Conservation (phyloP, 2,113 vertebrate genomes). For the Nesoenas mayeri region DNA sequence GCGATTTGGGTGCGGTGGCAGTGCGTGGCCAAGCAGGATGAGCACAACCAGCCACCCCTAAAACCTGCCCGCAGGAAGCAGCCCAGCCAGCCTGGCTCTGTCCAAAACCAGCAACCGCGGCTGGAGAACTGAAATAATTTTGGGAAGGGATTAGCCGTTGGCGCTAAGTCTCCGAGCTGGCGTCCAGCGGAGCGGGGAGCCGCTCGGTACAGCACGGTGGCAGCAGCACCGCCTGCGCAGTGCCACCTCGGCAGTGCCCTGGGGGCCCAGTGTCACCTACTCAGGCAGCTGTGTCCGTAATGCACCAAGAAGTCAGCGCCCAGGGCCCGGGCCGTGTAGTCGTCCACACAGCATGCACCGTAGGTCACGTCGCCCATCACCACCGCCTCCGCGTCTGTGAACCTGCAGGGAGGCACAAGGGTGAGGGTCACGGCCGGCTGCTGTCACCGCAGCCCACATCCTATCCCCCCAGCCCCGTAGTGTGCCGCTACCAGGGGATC, state of each 20-base stretch:
- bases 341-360: slow-evolving; percentile 95
- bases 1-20: rapidly evolving
- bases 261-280: slow-evolving; percentile 69
- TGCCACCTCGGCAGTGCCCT: background rate
- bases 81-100: background rate
- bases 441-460: background rate
- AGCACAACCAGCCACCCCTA: background rate
- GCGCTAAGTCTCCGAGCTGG: background rate
- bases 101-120: background rate
- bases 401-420: slow-evolving; percentile 73
- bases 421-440: background rate
- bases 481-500: rapidly evolving
- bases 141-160: background rate
- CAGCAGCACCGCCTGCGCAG: background rate
- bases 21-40: rapidly evolving
- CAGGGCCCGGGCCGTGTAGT: slow-evolving; percentile 92
- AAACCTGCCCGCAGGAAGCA: background rate
- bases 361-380: slow-evolving; percentile 99
- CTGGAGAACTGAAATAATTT: background rate
- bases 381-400: slow-evolving; percentile 88
- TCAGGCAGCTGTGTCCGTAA: slow-evolving; percentile 97
- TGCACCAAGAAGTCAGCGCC: slow-evolving; percentile 98
- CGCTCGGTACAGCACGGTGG: rapidly evolving
- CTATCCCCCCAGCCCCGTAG: background rate
- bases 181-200: rapidly evolving